A percentile compares a stretch with the other conserved stretches of the same genome.
phyloP scores from a whole-genome alignment of 2,888 invertebrate species.

The Eupeodes luniger region DNA sequence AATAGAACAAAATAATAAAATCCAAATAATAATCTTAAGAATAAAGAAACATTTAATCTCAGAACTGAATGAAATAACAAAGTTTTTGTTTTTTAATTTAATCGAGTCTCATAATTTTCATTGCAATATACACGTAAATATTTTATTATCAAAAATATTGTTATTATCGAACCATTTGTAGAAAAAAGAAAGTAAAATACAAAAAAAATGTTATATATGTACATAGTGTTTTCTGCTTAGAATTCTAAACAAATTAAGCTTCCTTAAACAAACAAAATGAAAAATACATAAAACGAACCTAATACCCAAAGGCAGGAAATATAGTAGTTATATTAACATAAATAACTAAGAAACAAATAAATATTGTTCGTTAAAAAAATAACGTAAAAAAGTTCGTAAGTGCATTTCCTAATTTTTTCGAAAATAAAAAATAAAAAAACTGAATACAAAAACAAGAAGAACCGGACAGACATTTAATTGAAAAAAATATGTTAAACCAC shows the following conservation, averaged over 20 bases:
- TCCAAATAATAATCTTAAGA: background rate
- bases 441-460: background rate
- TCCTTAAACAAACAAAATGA: conserved; percentile 11
- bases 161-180: conserved; percentile 37
- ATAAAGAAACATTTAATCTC: background rate
- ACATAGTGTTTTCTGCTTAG: conserved; percentile 53
- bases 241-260: conserved; percentile 51
- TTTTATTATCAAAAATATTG: conserved; percentile 15
- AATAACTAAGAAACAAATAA: background rate
- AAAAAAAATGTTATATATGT: conserved; percentile 61
- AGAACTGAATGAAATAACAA: conserved; percentile 48
- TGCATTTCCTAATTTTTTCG: conserved; percentile 32
- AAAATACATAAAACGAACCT: background rate
- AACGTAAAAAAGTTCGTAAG: background rate
- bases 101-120: conserved; percentile 25
- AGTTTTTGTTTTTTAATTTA: background rate
- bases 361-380: conserved; percentile 7
- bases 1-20: background rate
- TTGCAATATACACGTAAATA: conserved; percentile 23
- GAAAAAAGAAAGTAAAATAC: conserved; percentile 30
- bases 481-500: conserved; percentile 16
- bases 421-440: background rate
- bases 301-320: background rate
- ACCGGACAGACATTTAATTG: background rate
- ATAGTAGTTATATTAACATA: background rate